Evolutionary conservation across 2,888 invertebrate genomes (phyloP).

Genomic region (Auanema sp.): DNA sequence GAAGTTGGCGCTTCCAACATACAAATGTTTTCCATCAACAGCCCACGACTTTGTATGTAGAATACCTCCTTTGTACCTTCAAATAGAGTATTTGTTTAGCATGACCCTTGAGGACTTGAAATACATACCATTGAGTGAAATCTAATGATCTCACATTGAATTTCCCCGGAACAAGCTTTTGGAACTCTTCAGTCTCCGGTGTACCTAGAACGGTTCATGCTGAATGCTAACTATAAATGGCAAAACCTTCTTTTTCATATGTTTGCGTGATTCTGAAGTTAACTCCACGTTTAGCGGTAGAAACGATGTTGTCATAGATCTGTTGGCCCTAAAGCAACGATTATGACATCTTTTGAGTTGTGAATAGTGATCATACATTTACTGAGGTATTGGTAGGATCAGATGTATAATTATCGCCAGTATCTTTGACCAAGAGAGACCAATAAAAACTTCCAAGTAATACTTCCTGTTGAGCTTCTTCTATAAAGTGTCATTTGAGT

Average conservation of each 20-base stretch:
- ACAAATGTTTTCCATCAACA: conserved; percentile 83
- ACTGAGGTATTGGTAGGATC: conserved; percentile 33
- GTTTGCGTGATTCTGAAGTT: conserved; percentile 51
- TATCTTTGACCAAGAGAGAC: conserved; percentile 80
- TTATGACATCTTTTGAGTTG: conserved; percentile 2
- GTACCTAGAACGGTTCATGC: conserved; percentile 6
- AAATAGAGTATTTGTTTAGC: background rate
- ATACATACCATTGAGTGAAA: conserved; percentile 44
- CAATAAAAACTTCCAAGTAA: conserved; percentile 93
- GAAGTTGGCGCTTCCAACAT: conserved; percentile 92
- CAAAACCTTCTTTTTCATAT: conserved; percentile 29
- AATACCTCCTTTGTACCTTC: conserved; percentile 42
- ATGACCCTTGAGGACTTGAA: background rate
- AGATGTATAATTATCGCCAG: conserved; percentile 35
- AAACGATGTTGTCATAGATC: conserved; percentile 45
- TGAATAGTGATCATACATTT: conserved; percentile 12
- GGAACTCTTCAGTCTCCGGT: conserved; percentile 5
- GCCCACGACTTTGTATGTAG: conserved; percentile 77
- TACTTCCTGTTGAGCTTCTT: conserved; percentile 77
- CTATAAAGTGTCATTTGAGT: conserved; percentile 42
- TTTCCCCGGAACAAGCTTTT: conserved; percentile 22
- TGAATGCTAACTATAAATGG: background rate
- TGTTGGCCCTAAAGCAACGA: conserved; percentile 38
- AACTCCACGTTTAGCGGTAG: conserved; percentile 46
- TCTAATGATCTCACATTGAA: conserved; percentile 49